Evolutionary conservation across 2,888 invertebrate genomes (phyloP), one percentile per base, ranked within the genome.

Genomic region (Neoitamus cyanurus): DNA sequence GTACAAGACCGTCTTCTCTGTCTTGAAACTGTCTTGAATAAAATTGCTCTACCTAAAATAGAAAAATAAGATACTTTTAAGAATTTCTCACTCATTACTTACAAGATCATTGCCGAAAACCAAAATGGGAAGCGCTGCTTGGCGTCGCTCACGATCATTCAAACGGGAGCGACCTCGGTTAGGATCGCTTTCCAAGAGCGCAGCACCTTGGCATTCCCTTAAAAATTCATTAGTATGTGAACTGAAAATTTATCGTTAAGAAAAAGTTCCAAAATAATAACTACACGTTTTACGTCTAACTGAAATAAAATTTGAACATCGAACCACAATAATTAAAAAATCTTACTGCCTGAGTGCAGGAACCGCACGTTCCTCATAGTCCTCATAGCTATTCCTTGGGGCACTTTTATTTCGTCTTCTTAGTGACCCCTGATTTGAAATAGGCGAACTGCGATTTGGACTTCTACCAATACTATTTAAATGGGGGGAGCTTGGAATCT

Each of bases 91-190:
- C 6, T 6, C 1, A 28, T 9, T 69, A 85, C 89, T 88, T 90
- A 97, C 98, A 92, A 98, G 91, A 82, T 96, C 95, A 90, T 95
- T 95, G 85, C 98, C 98, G 91, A 98, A 98, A 68, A 98, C 96
- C 83, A 97, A 93, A 88, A 98, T 97, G 0, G 98, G 97, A 85
- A 97, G 90, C 0, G 97, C 96, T 0, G 98, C 98, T 90, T 98
- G 95, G 88, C 97, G 96, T 88, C 95, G 94, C 90, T 97, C 97
- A 83, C 96, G 92, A 88, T 97, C 97, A 85, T 95, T 96, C 88
- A 91, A 92, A 92, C 87, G 94, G 92, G 87, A 93, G 89, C 88
- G 92, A 88, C 91, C 93, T 89, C 88, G 90, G 88, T 90, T 90
- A 1, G 90, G 89, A 88, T 91, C 91, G 88, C 90, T 93, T 0